phyloP scores from a whole-genome alignment of 2,888 invertebrate genomes.

The Hypomecis atomaria region DNA sequence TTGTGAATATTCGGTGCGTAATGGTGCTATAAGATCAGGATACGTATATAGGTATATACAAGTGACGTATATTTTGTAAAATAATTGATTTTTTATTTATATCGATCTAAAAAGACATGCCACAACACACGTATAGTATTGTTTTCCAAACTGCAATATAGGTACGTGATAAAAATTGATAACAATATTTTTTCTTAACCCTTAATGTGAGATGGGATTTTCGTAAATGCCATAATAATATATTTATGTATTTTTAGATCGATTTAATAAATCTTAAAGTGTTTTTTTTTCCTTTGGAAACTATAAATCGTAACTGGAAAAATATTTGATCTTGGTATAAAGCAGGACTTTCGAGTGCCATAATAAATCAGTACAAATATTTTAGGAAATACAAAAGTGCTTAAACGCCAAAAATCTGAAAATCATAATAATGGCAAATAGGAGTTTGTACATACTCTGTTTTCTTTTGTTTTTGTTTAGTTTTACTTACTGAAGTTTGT shows the following conservation, averaged over 20 bases:
- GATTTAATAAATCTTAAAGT: not conserved
- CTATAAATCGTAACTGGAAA: not conserved
- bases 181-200: too few relatives aligned
- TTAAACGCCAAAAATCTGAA: conserved; percentile 5
- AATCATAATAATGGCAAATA: not conserved
- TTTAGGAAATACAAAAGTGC: conserved; percentile 1
- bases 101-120: too few relatives aligned
- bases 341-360: conserved; percentile 9
- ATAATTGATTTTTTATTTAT: conserved; percentile 1
- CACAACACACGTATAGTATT: too few relatives aligned
- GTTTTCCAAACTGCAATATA: too few relatives aligned
- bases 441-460: conserved; percentile 28
- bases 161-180: too few relatives aligned
- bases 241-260: conserved; percentile 1
- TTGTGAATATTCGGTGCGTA: conserved; percentile 15
- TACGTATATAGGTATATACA: not conserved
- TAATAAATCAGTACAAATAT: conserved; percentile 17
- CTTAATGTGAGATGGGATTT: too few relatives aligned
- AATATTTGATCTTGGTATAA: not conserved
- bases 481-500: conserved; percentile 38
- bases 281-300: conserved; percentile 2
- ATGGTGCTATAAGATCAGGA: conserved; percentile 17
- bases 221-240: too few relatives aligned
- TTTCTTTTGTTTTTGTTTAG: conserved; percentile 36
- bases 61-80: conserved; percentile 11